Percentiles rank a stretch among this genome's conserved stretches.
Evolutionary conservation across 2,113 vertebrate species (phyloP).

Genomic region (Campylomormyrus tamandua): DNA sequence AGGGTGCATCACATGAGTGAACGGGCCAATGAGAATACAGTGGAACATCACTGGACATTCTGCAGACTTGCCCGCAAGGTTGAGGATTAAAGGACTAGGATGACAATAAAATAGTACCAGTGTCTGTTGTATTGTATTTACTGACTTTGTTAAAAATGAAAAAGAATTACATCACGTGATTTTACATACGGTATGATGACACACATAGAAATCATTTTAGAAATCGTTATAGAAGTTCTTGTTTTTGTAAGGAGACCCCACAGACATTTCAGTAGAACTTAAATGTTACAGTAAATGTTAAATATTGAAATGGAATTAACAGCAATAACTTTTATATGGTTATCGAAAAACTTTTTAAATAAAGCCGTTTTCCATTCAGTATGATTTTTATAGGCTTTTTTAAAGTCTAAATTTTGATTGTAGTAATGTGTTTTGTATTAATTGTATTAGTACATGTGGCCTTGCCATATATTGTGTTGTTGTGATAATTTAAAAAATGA

Average conservation of each 20-base stretch:
- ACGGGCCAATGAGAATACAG: slow-evolving; percentile 95
- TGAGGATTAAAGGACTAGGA: slow-evolving; percentile 70
- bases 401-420: background rate
- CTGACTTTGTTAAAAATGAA: background rate
- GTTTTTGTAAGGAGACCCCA: background rate
- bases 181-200: background rate
- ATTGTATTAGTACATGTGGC: background rate
- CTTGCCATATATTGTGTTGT: background rate
- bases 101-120: background rate
- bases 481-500: background rate
- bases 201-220: background rate
- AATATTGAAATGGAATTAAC: background rate
- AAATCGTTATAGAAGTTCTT: background rate
- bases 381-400: background rate
- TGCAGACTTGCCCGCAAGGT: slow-evolving; percentile 89
- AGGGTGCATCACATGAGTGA: slow-evolving; percentile 98
- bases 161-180: background rate
- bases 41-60: slow-evolving; percentile 99
- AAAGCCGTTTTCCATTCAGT: background rate
- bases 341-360: background rate
- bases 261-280: background rate
- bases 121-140: background rate
- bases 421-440: background rate
- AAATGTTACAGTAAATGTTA: background rate
- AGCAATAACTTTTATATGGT: background rate